Evolutionary conservation across 2,888 invertebrate genomes (phyloP), one percentile per base, ranked within the genome.

Genomic region (Parnassius smintheus): DNA sequence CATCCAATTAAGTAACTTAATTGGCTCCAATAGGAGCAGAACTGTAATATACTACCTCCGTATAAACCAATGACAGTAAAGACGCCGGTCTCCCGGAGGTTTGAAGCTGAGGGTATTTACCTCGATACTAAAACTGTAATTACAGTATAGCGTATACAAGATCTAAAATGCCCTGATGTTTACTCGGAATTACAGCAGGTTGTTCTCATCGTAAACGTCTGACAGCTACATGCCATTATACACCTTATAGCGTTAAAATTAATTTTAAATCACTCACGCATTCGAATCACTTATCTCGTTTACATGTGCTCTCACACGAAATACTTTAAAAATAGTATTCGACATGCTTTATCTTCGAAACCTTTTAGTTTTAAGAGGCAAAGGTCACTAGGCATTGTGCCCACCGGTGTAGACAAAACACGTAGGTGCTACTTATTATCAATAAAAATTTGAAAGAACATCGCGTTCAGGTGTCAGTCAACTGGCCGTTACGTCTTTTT

Each of bases 401-500:
- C 72, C 66, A 49, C 49, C 49, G 12, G n/a, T 49, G 65, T 68
- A 77, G 72, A 77, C 83, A 81, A 85, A 76, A 76, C 77, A 77
- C 49, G 76, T 78, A 80, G 82, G 80, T 72, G 82, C 83, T 88
- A 86, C 87, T 88, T 88, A 85, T 77, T 79, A 86, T 78, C 78
- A 85, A 89, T 90, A 89, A 88, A 85, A 83, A 78, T 88, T 91
- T 77, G 83, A 86, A 81, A 81, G 84, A 85, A 87, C 84, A 86
- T 81, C 84, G 79, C 80, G 88, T 88, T 88, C 85, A 86, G 77
- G 88, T 89, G 91, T 90, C 91, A 90, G 88, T 91, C 89, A 89
- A 91, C 88, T 83, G 87, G 86, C 72, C 68, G 72, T 83, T 91
- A 81, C 59, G 85, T 61, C 78, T 76, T 89, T 90, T 80, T 74